Evolutionary conservation across 2,888 invertebrate species (phyloP), one percentile per base, ranked within the genome.

Genomic region (Thera obeliscata): DNA sequence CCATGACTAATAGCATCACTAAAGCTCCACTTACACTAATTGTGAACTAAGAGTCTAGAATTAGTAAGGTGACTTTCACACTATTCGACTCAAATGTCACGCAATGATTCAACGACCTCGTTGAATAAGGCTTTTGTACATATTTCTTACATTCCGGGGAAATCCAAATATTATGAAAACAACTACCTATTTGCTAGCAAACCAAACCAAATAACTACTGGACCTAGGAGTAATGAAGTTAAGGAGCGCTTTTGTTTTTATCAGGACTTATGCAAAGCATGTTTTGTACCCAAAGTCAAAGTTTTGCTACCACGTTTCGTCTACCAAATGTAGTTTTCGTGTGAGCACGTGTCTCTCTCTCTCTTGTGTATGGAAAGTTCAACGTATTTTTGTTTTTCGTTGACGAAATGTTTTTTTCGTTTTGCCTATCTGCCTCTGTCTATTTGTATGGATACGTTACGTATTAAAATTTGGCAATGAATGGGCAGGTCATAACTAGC

Each of bases 11-110:
- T 64, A 63, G 50, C 67, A 68, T 49, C 33, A 33, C 64, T 69
- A 69, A 70, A 60, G 66, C 54, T 59, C 64, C 67, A 71, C 60
- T 71, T 70, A 67, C 65, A 67, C 61, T 70, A 71, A 73, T 71
- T 71, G 67, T 59, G 33, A 36, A 65, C 61, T 66, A 67, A 64
- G 38, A 64, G 67, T 65, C 64, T 65, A 63, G 61, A 64, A 55
- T 65, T 67, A 38, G 56, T 56, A 70, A 71, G 70, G 73, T 72
- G 75, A 67, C 72, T 69, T 74, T 73, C 60, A 69, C 65, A 71
- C 69, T 65, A 62, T 61, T 58, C 48, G 49, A 61, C 55, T 60
- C 61, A 58, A 43, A 67, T 62, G 64, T 70, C 74, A 75, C 71
- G 72, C 74, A 60, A 67, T 54, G 36, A 61, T 56, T 54, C 62